phyloP scores from a whole-genome alignment of 2,113 vertebrate species.

The Edolisoma coerulescens region DNA sequence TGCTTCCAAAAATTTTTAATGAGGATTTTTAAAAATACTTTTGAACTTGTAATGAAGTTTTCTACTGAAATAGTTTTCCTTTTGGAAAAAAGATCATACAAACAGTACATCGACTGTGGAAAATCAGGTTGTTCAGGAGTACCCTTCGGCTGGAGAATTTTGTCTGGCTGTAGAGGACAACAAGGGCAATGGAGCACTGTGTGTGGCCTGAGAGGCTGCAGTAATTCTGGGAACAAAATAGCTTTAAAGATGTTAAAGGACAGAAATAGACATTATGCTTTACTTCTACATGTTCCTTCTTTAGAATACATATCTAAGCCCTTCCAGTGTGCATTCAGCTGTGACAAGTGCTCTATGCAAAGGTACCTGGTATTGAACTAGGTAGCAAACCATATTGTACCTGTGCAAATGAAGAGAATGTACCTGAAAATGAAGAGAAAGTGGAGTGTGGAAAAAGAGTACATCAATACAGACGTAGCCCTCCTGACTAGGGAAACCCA shows the following conservation, averaged over 20 bases:
- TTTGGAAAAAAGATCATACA: background rate
- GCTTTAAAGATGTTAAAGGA: background rate
- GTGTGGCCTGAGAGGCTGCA: background rate
- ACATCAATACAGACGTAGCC: background rate
- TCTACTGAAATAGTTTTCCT: background rate
- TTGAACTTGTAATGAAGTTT: background rate
- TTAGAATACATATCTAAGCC: background rate
- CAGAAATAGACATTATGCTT: background rate
- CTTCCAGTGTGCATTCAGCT: slow-evolving; percentile 15
- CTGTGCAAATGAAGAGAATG: background rate
- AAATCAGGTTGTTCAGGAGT: background rate
- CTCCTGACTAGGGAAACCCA: background rate
- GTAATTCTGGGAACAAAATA: slow-evolving; percentile 10
- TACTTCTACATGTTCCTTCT: background rate
- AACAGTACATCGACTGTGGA: background rate
- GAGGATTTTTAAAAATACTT: background rate
- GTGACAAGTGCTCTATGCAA: background rate
- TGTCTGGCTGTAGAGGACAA: background rate
- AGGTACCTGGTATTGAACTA: background rate
- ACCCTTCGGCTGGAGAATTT: background rate
- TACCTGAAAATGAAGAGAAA: slow-evolving; percentile 5
- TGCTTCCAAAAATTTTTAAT: background rate
- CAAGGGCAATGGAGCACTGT: background rate
- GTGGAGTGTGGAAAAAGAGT: background rate
- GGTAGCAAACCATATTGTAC: background rate